These are phyloP conservation scores for Hiodon alosoides DNA, from an alignment of 2,113 vertebrate genomes.

Conservation along the genomic window DNA sequence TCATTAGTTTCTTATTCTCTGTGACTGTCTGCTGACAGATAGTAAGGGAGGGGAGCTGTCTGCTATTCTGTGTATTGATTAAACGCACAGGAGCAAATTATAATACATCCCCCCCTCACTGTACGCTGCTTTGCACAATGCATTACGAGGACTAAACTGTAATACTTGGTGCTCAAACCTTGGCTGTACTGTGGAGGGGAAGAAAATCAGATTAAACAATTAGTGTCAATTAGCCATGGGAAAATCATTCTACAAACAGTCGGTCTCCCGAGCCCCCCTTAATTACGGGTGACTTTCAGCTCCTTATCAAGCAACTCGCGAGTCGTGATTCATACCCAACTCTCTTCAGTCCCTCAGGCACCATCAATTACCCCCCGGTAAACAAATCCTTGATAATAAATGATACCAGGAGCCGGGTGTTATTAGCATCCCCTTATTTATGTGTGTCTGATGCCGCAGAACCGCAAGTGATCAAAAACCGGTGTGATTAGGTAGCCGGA, in stretches of 20 bases:
- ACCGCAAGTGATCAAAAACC: constrained; percentile 43
- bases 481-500: constrained; percentile 38
- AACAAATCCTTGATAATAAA: constrained; percentile 85
- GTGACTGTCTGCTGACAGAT: constrained; percentile 9
- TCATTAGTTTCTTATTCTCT: background rate
- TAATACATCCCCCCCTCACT: background rate
- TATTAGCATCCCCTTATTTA: constrained; percentile 63
- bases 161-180: constrained; percentile 41
- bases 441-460: constrained; percentile 43
- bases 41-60: background rate
- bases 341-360: constrained; percentile 90
- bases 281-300: constrained; percentile 96
- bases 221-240: constrained; percentile 98
- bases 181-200: constrained; percentile 60
- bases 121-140: constrained; percentile 29
- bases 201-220: constrained; percentile 99
- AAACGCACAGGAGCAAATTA: background rate
- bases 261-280: constrained; percentile 97
- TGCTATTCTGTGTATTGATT: constrained; percentile 2
- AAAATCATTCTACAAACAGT: constrained; percentile 98
- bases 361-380: constrained; percentile 96
- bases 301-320: constrained; percentile 84
- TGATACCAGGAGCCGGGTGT: constrained; percentile 61
- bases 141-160: constrained; percentile 38
- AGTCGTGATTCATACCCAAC: constrained; percentile 92